Percentiles rank a stretch among this genome's conserved stretches.
Conservation (phyloP, 2,888 invertebrate genomes). For the Girardia tigrina region DNA sequence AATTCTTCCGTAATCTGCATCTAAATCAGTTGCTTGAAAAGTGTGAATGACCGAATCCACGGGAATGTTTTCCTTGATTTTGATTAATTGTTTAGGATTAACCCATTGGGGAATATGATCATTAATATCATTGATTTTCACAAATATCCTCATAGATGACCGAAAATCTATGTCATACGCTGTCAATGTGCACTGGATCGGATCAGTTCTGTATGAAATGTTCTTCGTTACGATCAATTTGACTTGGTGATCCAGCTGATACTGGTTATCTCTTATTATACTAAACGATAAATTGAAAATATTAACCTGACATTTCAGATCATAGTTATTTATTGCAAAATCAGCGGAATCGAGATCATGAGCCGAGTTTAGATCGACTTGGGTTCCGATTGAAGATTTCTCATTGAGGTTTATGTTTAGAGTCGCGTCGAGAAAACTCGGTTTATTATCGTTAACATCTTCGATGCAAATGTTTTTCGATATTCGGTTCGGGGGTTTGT, state of each 20-base stretch:
- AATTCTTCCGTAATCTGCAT: background rate
- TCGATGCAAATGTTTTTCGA: background rate
- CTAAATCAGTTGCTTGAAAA: background rate
- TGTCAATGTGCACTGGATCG: background rate
- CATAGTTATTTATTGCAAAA: background rate
- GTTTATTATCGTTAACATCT: background rate
- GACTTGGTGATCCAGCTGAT: background rate
- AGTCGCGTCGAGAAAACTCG: background rate
- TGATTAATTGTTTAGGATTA: background rate
- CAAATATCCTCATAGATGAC: background rate
- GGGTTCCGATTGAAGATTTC: background rate
- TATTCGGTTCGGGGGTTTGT: background rate
- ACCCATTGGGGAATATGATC: background rate
- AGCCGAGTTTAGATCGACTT: background rate
- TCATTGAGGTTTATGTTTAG: background rate
- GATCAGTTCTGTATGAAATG: background rate
- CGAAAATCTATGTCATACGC: background rate
- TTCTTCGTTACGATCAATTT: background rate
- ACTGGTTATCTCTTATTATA: background rate
- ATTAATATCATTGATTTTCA: background rate
- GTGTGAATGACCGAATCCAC: background rate
- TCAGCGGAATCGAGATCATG: background rate
- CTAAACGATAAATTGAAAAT: background rate
- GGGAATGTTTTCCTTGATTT: constrained; percentile 14
- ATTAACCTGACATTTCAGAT: background rate